Base-by-base conservation (phyloP, 2,113 vertebrate species). In the Campylomormyrus tamandua region DNA sequence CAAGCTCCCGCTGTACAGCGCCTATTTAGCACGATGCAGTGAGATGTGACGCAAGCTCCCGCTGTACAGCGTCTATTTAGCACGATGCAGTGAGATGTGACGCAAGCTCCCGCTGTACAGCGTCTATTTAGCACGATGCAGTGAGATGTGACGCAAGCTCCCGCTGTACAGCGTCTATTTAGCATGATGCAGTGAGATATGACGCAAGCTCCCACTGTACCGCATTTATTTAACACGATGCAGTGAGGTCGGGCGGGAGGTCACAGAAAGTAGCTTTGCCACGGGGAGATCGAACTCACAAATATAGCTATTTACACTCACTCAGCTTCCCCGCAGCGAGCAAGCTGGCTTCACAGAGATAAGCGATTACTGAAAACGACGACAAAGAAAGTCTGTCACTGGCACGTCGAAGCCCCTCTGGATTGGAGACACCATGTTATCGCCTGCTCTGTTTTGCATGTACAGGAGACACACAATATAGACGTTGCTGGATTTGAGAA, bases 291-390 rank as follows among this genome's bases (percentile, higher is more conserved):
- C 74, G 39, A 42, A 39, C 74, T 80, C n/a, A 80, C 74, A 80
- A 39, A 80, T 80, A 39, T 39, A 42, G 74, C 35, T 87, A 27
- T 24, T 27, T 53, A 35, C 85, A 87, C 84, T 50, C 6, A 31
- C 46, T 48, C n/a, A 86, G 45, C 49, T 31, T 52, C n/a, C 50
- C 85, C 31, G 5, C 50, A 83, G 89, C 49, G 39, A 52, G 48
- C 74, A 56, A 53, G 27, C 70, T 52, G 88, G 45, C 77, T 45
- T n/a, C 52, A n/a, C 17, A 70, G 45, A 89, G 89, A 89, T 83
- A 89, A 83, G 49, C 74, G 52, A 83, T 83, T 83, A 89, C 48
- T 46, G 49, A 83, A 56, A 77, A 53, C 74, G 35, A 56, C 45
- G 48, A 17, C 46, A 50, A 42, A 42, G 45, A 89, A 77, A 31